Evolutionary conservation across 2,888 invertebrate species (phyloP), one percentile per base, ranked within the genome.

Genomic region (Torymus texanus): DNA sequence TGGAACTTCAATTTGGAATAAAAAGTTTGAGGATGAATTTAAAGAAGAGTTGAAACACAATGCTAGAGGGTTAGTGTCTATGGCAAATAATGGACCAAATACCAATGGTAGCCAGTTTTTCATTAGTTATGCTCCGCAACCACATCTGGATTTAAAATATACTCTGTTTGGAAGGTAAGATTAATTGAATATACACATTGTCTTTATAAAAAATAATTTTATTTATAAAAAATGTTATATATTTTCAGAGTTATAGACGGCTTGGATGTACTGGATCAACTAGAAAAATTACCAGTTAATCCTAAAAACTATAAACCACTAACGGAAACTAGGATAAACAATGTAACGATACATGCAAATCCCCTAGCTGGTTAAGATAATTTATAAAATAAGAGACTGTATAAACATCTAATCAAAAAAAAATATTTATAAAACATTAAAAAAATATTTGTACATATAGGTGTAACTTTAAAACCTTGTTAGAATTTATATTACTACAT

Each of bases 81-180:
- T 99, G 98, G 99, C 99, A 8, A 99, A 98, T 89, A 98, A 97
- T 92, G 99, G 99, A 2, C 97, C 98, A 0, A 98, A 99, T 90
- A 96, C 97, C 12, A 99, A 99, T 92, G 97, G 95, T 2, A 98
- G 98, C 86, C 99, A 99, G 90, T 99, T 99, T 91, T 99, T 99
- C 90, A 95, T 99, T 83, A 95, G 96, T 0, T 99, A 99, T 91
- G 95, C 94, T 14, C 95, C 97, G 78, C 99, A 99, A 88, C 96
- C 97, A 62, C 97, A 98, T 91, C 92, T 99, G 76, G 99, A 99
- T 91, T 92, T 98, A 79, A 99, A 99, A 89, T 99, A 99, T 90
- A 99, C 99, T 4, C 89, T 98, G 58, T 98, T 99, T 93, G 99
- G 97, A 90, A 97, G 95, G 98, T 98, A 92, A 63, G 12, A 5